A percentile compares a stretch with the other conserved stretches of the same genome.
Conservation (phyloP, 2,113 vertebrate genomes). For the Coturnix japonica region DNA sequence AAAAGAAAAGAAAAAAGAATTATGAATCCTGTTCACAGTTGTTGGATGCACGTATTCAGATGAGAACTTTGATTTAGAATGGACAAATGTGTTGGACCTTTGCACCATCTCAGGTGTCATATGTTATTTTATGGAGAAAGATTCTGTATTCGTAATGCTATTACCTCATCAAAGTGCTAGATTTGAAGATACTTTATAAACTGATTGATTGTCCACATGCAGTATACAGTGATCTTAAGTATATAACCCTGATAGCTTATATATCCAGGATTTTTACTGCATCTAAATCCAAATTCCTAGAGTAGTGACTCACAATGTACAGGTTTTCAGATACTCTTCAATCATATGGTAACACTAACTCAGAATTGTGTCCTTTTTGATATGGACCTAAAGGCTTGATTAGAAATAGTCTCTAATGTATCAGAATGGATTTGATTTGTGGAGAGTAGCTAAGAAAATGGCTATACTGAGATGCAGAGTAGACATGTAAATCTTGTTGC, state of each 20-base stretch:
- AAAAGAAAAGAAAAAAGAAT: neutral
- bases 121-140: neutral
- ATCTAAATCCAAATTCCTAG: neutral
- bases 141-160: neutral
- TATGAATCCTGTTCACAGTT: neutral
- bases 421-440: neutral
- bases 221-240: neutral
- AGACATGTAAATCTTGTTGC: neutral
- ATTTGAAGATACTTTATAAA: neutral
- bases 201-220: neutral
- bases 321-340: slow-evolving; percentile 17
- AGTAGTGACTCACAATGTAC: neutral
- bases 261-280: neutral
- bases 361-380: neutral
- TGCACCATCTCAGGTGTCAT: neutral
- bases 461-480: neutral
- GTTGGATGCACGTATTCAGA: neutral
- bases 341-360: neutral
- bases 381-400: neutral
- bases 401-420: neutral
- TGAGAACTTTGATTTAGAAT: neutral
- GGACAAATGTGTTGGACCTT: neutral
- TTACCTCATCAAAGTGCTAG: neutral
- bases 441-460: neutral
- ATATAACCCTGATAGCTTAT: neutral